A percentile compares a stretch with the other conserved stretches of the same genome.
These are phyloP conservation scores for Meandrusa payeni DNA, from an alignment of 2,888 invertebrate genomes.

Conservation along the genomic window DNA sequence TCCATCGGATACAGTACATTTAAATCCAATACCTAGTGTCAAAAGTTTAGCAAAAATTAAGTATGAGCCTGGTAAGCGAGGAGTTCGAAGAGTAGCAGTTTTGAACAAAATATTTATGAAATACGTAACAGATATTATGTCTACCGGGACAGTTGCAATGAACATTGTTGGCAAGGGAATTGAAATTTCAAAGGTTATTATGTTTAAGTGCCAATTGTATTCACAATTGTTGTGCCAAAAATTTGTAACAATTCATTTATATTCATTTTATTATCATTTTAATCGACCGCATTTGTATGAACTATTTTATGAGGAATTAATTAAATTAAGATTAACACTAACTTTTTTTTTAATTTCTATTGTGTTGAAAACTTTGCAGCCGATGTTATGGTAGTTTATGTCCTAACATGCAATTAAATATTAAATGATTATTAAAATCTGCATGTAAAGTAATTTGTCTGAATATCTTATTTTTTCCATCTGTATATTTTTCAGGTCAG, in stretches of 20 bases:
- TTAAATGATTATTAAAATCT: too few relatives aligned
- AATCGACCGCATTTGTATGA: background rate
- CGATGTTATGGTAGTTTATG: too few relatives aligned
- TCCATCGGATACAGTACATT: slow-evolving; percentile 39
- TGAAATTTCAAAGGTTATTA: slow-evolving; percentile 84
- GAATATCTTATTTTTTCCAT: too few relatives aligned
- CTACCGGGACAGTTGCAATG: slow-evolving; percentile 84
- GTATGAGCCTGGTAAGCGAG: slow-evolving; percentile 75
- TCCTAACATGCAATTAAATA: too few relatives aligned
- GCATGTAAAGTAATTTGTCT: too few relatives aligned
- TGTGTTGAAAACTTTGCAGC: too few relatives aligned
- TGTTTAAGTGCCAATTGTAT: background rate
- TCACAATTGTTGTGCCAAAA: slow-evolving; percentile 1
- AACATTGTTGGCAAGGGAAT: slow-evolving; percentile 84
- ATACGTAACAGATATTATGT: slow-evolving; percentile 88
- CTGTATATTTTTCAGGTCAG: slow-evolving; percentile 78
- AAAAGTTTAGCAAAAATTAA: slow-evolving; percentile 66
- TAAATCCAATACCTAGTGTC: slow-evolving; percentile 49
- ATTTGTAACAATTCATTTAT: slow-evolving; percentile 4
- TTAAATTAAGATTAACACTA: too few relatives aligned
- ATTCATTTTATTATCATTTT: too few relatives aligned
- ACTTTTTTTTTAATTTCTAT: too few relatives aligned
- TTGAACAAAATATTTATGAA: slow-evolving; percentile 91
- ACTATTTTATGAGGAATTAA: too few relatives aligned
- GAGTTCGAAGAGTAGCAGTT: slow-evolving; percentile 82